Base-by-base conservation (phyloP, 2,113 vertebrate species). In the Salvelinus alpinus region DNA sequence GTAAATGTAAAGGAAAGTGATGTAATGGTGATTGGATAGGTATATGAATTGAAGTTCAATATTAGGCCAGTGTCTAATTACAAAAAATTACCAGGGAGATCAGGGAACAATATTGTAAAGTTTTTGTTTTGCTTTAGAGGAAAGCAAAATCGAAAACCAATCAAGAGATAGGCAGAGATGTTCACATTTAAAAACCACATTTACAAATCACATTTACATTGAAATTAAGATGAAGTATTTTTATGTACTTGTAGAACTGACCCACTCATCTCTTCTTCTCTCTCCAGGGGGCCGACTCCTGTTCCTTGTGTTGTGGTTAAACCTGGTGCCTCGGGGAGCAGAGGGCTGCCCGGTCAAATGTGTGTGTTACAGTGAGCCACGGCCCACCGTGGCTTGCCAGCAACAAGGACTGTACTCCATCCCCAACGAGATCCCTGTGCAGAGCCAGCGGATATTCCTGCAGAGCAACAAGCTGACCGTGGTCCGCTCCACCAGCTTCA, bases 371-470 rank as follows among this genome's bases (percentile, higher is more conserved):
- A 95, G 92, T 34, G 96, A 99, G 75, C 98, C 98, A 73, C 95
- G 92, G 88, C 96, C 96, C 68, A 98, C 98, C 0, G 95, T 96
- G 76, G 97, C 97, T 80, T 99, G 98, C 91, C 97, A 98, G 76
- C 97, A 98, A 91, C 98, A 98, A 87, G 96, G 96, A 82, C 95
- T 99, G 81, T 94, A 91, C 75, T 92, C 93, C n/a, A 95, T 99
- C 80, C 97, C 98, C 27, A 71, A 91, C 0, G 95, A 95, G 90
- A 99, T 99, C 85, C 97, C 98, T 0, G 89, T 94, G 65, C 92
- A 95, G 82, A 99, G 95, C 90, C 97, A 99, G 89, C 93, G 97
- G 76, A 95, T 99, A 91, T 99, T 97, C 91, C 95, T 99, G 22
- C 97, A 99, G 84, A 97, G 93, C 94, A 99, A 99, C 93, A 95